Conservation (phyloP, 1,140 invertebrate genomes). For the Papilio aristodemus region DNA sequence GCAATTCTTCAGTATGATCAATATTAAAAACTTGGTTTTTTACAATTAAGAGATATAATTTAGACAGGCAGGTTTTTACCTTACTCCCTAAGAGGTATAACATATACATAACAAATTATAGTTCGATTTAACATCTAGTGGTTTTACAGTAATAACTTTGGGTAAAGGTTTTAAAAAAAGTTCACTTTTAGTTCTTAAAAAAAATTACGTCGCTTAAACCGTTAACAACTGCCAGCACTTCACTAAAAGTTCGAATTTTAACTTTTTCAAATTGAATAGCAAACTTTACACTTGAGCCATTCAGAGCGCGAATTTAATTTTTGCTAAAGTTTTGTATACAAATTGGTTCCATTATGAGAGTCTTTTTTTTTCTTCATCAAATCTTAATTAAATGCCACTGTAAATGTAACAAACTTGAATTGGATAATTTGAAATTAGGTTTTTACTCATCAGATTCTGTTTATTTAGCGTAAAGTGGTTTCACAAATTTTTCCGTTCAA, state of each 20-base stretch:
- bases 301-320: conserved; percentile 9
- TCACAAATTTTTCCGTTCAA: too few species aligned
- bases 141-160: too few species aligned
- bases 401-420: not conserved
- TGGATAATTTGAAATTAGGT: not conserved
- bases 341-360: not conserved
- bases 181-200: not conserved
- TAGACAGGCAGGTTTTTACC: too few species aligned
- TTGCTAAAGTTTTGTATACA: conserved; percentile 3
- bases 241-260: conserved; percentile 9
- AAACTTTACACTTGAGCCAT: conserved; percentile 11
- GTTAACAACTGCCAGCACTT: not conserved
- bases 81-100: too few species aligned
- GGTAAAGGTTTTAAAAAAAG: too few species aligned
- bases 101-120: too few species aligned
- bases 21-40: too few species aligned
- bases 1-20: too few species aligned
- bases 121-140: too few species aligned
- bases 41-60: too few species aligned
- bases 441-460: too few species aligned
- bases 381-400: conserved; percentile 3
- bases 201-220: conserved; percentile 9
- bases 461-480: too few species aligned
- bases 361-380: not conserved
- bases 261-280: conserved; percentile 12